These are phyloP conservation scores for Thereva nobilitata DNA, from an alignment of 2,888 invertebrate genomes.

Conservation along the genomic window DNA sequence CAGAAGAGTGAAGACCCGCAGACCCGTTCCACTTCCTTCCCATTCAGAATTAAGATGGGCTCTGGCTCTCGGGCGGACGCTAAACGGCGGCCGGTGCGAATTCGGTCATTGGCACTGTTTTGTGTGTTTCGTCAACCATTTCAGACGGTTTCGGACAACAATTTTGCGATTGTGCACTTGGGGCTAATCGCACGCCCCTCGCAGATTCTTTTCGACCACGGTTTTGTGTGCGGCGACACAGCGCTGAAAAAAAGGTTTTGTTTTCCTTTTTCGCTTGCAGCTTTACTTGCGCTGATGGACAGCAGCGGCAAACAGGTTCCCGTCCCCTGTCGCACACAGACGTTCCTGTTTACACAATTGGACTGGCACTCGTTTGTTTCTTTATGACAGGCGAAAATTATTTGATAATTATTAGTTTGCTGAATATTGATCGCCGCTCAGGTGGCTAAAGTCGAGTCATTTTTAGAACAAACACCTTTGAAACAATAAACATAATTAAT, in stretches of 20 bases:
- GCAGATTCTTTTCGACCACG: too few relatives aligned
- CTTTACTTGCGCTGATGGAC: conserved; percentile 30
- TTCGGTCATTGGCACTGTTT: conserved; percentile 42
- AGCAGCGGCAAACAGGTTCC: conserved; percentile 29
- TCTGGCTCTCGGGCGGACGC: conserved; percentile 10
- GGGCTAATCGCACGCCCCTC: conserved; percentile 1
- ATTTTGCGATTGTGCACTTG: conserved; percentile 41
- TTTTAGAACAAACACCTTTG: too few relatives aligned
- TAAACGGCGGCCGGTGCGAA: conserved; percentile 35
- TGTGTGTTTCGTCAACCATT: conserved; percentile 42
- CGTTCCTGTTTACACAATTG: conserved; percentile 29
- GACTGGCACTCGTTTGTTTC: neutral
- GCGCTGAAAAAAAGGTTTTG: too few relatives aligned
- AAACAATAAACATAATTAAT: too few relatives aligned
- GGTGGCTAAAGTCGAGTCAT: too few relatives aligned
- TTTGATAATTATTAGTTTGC: too few relatives aligned
- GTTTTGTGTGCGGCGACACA: too few relatives aligned
- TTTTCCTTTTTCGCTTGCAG: conserved; percentile 17
- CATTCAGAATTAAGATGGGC: conserved; percentile 20
- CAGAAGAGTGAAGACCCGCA: neutral
- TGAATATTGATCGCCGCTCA: too few relatives aligned
- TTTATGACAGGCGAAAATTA: too few relatives aligned
- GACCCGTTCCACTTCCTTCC: conserved; percentile 35
- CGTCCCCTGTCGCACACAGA: conserved; percentile 29
- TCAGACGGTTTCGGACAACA: conserved; percentile 42